Percentiles rank a stretch among this genome's conserved stretches.
phyloP scores from a whole-genome alignment of 2,888 invertebrate genomes.

The Megamerina dolium region DNA sequence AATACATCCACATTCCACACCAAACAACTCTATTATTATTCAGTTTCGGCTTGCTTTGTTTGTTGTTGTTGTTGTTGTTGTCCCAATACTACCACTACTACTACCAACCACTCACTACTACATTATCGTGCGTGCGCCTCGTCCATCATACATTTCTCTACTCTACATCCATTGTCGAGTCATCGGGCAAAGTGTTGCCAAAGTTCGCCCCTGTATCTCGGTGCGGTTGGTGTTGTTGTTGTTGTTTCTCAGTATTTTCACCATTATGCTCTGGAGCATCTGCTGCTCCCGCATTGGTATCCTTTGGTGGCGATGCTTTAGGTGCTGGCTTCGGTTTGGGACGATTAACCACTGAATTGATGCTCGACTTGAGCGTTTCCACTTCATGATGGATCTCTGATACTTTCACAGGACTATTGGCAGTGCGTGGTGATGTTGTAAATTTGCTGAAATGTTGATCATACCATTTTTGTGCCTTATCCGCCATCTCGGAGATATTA shows the following conservation, averaged over 20 bases:
- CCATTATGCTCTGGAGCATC: conserved; percentile 32
- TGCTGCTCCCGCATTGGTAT: conserved; percentile 29
- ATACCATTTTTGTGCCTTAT: conserved; percentile 74
- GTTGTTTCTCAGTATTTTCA: conserved; percentile 21
- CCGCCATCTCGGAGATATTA: conserved; percentile 63
- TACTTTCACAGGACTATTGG: conserved; percentile 70
- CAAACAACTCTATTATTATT: too few relatives aligned
- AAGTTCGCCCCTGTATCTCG: conserved; percentile 17
- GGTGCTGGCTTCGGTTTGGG: conserved; percentile 77
- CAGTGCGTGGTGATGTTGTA: conserved; percentile 59
- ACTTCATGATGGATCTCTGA: conserved; percentile 74
- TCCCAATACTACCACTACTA: too few relatives aligned
- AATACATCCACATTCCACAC: too few relatives aligned
- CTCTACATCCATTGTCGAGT: conserved; percentile 46
- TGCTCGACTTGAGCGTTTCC: conserved; percentile 53
- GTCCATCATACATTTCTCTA: too few relatives aligned
- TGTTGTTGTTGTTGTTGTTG: too few relatives aligned
- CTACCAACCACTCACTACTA: too few relatives aligned
- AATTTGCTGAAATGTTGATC: conserved; percentile 68
- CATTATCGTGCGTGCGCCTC: too few relatives aligned
- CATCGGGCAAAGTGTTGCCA: conserved; percentile 30
- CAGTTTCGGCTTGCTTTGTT: too few relatives aligned
- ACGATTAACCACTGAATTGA: conserved; percentile 78
- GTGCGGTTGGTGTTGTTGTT: conserved; percentile 13
- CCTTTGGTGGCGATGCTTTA: conserved; percentile 34